Evolutionary conservation across 1,140 invertebrate species (phyloP).

Genomic region (Zaprionus davidi): DNA sequence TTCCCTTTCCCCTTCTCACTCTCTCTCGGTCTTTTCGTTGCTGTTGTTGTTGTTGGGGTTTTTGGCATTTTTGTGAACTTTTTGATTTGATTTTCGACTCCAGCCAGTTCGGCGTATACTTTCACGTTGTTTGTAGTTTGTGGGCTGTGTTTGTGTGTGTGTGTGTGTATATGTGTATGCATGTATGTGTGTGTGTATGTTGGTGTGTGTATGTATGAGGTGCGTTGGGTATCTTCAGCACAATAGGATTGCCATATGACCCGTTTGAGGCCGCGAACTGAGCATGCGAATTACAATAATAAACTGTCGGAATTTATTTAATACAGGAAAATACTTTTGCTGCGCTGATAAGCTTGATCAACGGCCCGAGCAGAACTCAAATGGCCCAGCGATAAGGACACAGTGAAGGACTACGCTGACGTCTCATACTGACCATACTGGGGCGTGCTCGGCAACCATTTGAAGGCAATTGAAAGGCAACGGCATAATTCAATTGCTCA

Average conservation of each 20-base stretch:
- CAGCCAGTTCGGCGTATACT: slow-evolving; percentile 37
- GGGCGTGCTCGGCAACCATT: slow-evolving; percentile 50
- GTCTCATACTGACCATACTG: slow-evolving; percentile 23
- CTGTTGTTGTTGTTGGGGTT: slow-evolving; percentile 34
- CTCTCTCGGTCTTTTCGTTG: background rate
- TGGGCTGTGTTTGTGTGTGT: slow-evolving; percentile 11
- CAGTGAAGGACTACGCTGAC: slow-evolving; percentile 57
- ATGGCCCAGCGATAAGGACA: slow-evolving; percentile 62
- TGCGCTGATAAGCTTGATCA: slow-evolving; percentile 77
- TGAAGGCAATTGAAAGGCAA: slow-evolving; percentile 27
- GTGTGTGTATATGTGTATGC: background rate
- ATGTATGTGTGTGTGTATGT: background rate
- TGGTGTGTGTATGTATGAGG: background rate
- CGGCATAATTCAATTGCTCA: slow-evolving; percentile 43
- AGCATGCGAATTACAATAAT: slow-evolving; percentile 77
- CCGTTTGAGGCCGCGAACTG: slow-evolving; percentile 39
- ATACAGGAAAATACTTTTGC: slow-evolving; percentile 75
- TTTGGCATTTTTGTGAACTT: slow-evolving; percentile 80
- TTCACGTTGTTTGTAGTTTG: slow-evolving; percentile 32
- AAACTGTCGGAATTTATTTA: slow-evolving; percentile 76
- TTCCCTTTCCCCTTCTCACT: background rate
- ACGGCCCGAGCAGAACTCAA: slow-evolving; percentile 59
- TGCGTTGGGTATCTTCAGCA: slow-evolving; percentile 24
- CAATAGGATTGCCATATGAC: slow-evolving; percentile 47
- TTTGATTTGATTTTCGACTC: slow-evolving; percentile 76